Evolutionary conservation across 2,113 vertebrate species (phyloP).

Genomic region (Rhodinocichla rosea): DNA sequence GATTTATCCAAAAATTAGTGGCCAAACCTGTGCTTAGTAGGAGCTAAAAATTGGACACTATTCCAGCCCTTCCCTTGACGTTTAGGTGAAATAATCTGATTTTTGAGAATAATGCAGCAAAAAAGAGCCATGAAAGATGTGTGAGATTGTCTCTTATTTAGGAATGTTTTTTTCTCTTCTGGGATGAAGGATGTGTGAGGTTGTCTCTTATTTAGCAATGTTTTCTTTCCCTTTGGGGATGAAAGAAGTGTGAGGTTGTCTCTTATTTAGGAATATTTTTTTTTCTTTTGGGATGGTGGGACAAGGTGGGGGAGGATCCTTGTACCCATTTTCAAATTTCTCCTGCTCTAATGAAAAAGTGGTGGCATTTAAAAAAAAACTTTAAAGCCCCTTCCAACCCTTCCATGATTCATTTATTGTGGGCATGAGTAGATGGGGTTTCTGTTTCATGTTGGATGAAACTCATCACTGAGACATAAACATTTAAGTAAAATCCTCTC

Average conservation of each 20-base stretch:
- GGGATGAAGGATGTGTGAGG: neutral
- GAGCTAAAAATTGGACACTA: neutral
- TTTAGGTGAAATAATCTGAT: neutral
- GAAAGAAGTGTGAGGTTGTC: neutral
- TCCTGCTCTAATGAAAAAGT: neutral
- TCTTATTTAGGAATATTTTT: neutral
- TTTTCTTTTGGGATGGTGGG: neutral
- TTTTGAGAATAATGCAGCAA: neutral
- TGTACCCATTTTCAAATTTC: neutral
- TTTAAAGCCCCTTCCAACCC: neutral
- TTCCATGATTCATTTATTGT: neutral
- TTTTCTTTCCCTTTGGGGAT: neutral
- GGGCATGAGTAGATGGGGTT: neutral
- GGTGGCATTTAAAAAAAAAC: neutral
- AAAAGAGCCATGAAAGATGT: neutral
- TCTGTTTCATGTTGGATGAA: neutral
- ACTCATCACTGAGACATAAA: neutral
- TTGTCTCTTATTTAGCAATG: neutral
- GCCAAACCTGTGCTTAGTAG: neutral
- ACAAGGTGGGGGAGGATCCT: neutral
- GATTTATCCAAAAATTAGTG: neutral
- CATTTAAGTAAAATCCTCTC: neutral
- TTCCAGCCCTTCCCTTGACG: neutral
- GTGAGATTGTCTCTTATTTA: neutral
- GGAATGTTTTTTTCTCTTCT: neutral